Conservation (phyloP, 2,113 vertebrate species). For the Pristiophorus japonicus region DNA sequence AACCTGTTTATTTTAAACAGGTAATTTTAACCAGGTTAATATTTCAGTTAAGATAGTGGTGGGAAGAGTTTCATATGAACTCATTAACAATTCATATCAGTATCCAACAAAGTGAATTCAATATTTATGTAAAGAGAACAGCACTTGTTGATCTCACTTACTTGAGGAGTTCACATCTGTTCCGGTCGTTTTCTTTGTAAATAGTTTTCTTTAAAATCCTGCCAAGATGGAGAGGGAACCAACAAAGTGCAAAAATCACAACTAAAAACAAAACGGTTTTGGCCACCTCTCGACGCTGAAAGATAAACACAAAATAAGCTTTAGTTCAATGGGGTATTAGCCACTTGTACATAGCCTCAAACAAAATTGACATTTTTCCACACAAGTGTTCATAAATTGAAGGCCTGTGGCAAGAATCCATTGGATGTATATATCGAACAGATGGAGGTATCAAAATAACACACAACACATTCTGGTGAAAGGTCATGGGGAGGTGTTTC, state of each 20-base stretch:
- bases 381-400: neutral
- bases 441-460: neutral
- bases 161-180: conserved; percentile 83
- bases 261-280: conserved; percentile 96
- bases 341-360: neutral
- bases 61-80: neutral
- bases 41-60: neutral
- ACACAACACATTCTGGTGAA: neutral
- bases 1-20: neutral
- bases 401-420: neutral
- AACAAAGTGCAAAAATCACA: conserved; percentile 93
- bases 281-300: conserved; percentile 90
- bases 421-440: neutral
- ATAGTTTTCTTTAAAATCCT: conserved; percentile 80
- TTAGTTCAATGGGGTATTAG: neutral
- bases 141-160: conserved; percentile 52
- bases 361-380: neutral
- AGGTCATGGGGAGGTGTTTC: neutral
- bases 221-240: conserved; percentile 92
- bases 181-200: conserved; percentile 58
- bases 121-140: neutral
- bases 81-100: neutral
- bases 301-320: conserved; percentile 36
- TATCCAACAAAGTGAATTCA: neutral
- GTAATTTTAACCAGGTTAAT: neutral